A percentile compares a stretch with the other conserved stretches of the same genome.
phyloP scores from a whole-genome alignment of 1,140 invertebrate species.

The Platyura marginata region DNA sequence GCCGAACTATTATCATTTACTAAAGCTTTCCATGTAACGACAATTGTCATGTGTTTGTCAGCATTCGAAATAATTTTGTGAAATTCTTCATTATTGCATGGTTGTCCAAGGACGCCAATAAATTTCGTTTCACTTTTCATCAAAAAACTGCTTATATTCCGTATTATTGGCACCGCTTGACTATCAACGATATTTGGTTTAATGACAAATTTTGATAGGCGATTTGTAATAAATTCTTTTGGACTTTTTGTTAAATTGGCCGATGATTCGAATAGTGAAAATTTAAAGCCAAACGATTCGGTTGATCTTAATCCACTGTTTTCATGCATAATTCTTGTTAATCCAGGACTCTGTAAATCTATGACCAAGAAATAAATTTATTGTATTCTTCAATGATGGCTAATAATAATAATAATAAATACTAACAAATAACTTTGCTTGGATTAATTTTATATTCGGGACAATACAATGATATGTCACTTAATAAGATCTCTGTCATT shows the following conservation, averaged over 20 bases:
- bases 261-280: not conserved
- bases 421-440: constrained; percentile 15
- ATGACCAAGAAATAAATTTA: not conserved
- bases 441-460: constrained; percentile 13
- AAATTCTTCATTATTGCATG: constrained; percentile 17
- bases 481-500: constrained; percentile 32
- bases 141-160: constrained; percentile 16
- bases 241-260: not conserved
- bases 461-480: constrained; percentile 16
- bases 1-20: constrained; percentile 8
- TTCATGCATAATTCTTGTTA: not conserved
- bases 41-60: constrained; percentile 16
- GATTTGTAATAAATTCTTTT: not conserved
- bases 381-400: not conserved
- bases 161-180: not conserved
- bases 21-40: constrained; percentile 15
- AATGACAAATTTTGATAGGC: not conserved
- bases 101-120: constrained; percentile 9
- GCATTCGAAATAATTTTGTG: constrained; percentile 14
- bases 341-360: not conserved
- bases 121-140: constrained; percentile 18
- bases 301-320: not conserved
- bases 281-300: not conserved
- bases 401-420: not conserved
- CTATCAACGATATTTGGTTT: not conserved